Evolutionary conservation across 2,888 invertebrate species (phyloP).

Genomic region (Herminia tarsipennalis): DNA sequence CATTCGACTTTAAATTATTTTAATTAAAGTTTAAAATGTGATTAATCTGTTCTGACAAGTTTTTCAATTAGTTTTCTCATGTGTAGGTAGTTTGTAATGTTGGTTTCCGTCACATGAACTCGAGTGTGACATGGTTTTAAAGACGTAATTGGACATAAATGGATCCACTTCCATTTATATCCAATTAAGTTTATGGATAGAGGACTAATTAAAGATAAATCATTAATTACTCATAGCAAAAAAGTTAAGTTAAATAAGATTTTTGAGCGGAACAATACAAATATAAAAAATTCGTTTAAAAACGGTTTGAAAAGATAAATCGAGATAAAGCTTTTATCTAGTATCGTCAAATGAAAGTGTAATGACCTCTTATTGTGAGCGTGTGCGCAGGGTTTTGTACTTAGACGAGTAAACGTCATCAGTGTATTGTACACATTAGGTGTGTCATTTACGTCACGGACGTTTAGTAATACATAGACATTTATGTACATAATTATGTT

Average conservation of each 20-base stretch:
- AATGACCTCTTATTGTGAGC: conserved; percentile 24
- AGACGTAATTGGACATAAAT: conserved; percentile 51
- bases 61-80: conserved; percentile 28
- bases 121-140: conserved; percentile 45
- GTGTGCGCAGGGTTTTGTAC: conserved; percentile 7
- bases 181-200: conserved; percentile 45
- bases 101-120: conserved; percentile 39
- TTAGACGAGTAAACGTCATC: conserved; percentile 1
- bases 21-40: conserved; percentile 35
- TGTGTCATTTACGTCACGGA: conserved; percentile 29
- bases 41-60: conserved; percentile 20
- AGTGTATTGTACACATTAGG: conserved; percentile 17
- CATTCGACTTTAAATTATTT: conserved; percentile 35
- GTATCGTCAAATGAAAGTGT: conserved; percentile 35
- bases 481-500: conserved; percentile 2
- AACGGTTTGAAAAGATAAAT: conserved; percentile 16
- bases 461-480: conserved; percentile 7
- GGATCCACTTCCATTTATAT: conserved; percentile 24
- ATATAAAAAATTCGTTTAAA: conserved; percentile 34
- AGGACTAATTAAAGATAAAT: conserved; percentile 47
- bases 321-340: conserved; percentile 32
- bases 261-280: conserved; percentile 31
- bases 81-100: conserved; percentile 27
- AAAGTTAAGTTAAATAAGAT: conserved; percentile 19
- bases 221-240: conserved; percentile 23